Evolutionary conservation across 2,797 vertebrate genomes (phyloP), one percentile per base, ranked within the genome.

Genomic region (Mareca penelope): DNA sequence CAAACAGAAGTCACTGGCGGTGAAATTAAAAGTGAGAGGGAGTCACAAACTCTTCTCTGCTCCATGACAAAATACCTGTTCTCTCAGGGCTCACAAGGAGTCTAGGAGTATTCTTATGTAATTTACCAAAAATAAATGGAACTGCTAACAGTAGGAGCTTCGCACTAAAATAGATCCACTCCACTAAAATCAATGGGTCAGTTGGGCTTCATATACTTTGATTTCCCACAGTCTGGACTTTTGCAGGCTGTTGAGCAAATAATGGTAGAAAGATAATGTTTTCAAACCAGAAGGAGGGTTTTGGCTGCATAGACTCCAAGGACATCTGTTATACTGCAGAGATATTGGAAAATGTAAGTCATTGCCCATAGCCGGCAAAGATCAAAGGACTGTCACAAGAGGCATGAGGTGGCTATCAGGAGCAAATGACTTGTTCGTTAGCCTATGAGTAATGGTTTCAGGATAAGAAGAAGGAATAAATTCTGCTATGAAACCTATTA

Each of bases 361-460:
- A 44, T 46, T 52, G 17, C 33, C 26, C 12, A 13, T 4, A 75
- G 44, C 31, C 65, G 46, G 12, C 22, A 64, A 59, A 50, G 53
- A n/a, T 37, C 69, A 87, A 44, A 69, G n/a, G 28, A 21, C 9
- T 59, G 37, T 55, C 55, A n/a, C 2, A 23, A 61, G 44, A 70
- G 33, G 63, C 22, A 69, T 31, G 80, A 72, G 57, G 44, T 53
- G 44, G 40, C 22, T 82, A 37, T 12, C 29, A 29, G 67, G 22
- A 90, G 39, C 31, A 80, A 57, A 35, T 7, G 9, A 64, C 11
- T 11, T 21, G 16, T 19, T 90, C 2, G 1, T 71, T 50, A 68
- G 12, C 52, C n/a, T 61, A 5, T 1, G 10, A 37, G 50, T 71
- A 73, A 57, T 0, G 0, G 19, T 57, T 4, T 1, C 35, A 70